Conservation (phyloP, 2,113 vertebrate species). For the Scalopus aquaticus region DNA sequence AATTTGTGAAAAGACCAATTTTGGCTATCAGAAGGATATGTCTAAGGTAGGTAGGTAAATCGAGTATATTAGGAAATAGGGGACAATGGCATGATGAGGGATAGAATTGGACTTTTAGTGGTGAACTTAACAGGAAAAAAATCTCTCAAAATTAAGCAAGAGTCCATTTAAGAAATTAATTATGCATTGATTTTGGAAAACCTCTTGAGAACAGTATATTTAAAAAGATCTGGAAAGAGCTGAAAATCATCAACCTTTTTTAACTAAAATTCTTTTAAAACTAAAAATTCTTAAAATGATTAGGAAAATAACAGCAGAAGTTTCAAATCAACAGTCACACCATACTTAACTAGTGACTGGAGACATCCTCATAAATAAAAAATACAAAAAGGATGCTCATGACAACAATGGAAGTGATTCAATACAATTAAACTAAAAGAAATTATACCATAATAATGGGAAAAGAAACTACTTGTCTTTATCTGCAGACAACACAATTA, state of each 20-base stretch:
- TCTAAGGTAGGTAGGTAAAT: too few relatives aligned
- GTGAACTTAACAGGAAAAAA: not conserved
- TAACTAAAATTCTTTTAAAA: conserved; percentile 35
- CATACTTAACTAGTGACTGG: not conserved
- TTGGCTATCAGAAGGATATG: too few relatives aligned
- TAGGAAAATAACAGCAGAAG: not conserved
- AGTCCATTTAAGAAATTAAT: not conserved
- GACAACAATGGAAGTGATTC: not conserved
- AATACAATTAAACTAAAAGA: not conserved
- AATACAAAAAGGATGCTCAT: not conserved
- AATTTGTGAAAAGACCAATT: not conserved
- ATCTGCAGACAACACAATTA: not conserved
- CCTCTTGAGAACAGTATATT: not conserved
- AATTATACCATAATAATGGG: not conserved
- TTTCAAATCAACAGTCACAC: not conserved
- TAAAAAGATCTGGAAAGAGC: not conserved
- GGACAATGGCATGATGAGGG: too few relatives aligned
- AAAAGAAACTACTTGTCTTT: not conserved
- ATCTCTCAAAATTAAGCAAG: not conserved
- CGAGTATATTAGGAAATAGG: too few relatives aligned
- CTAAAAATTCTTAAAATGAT: not conserved
- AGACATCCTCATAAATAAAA: conserved; percentile 5
- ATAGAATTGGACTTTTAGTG: too few relatives aligned
- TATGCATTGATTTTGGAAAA: not conserved
- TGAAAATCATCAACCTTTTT: not conserved